Base-by-base conservation (phyloP, 2,888 invertebrate genomes). In the Polydrusus tereticollis region DNA sequence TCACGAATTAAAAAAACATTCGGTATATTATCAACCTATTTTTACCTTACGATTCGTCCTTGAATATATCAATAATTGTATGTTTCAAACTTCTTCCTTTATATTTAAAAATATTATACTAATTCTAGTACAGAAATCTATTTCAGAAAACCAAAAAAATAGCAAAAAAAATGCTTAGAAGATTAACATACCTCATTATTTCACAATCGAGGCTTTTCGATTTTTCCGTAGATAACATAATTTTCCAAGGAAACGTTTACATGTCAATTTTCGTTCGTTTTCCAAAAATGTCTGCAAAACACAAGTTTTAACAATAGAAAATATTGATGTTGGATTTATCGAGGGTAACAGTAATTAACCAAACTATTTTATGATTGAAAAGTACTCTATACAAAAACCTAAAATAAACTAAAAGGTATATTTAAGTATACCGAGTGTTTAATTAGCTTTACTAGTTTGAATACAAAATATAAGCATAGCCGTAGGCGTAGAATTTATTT, bases 381-480 rank as follows among this genome's bases (percentile, higher is more conserved):
- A 60, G 60, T 57, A 63, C 57, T 62, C 68, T 58, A 55, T 68
- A 57, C 58, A 47, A 67, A 71, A 68, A 62, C 67, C 58, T 58
- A 66, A 72, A 69, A 72, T 72, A 68, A 72, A 72, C 67, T 63
- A 68, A 72, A 60, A 65, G 58, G 72, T 72, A 50, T 72, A 68
- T 72, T 68, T 69, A 29, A 57, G 41, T 47, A 45, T 33, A 57
- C 43, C n/a, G 29, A 62, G 67, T 72, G 67, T 67, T 66, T 72
- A 67, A 66, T 72, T 72, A 66, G 67, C 29, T 52, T 62, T 52
- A 38, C 47, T 4, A n/a, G 55, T 60, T 62, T 62, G 55, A 41
- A 52, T 33, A 21, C 26, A 57, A 64, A 69, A 64, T 57, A 64
- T 21, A 59, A 41, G 59, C 38, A 43, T 10, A 26, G 23, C 10